Conservation (phyloP, 1,140 invertebrate species). For the Paramacrobiotus metropolitanus region DNA sequence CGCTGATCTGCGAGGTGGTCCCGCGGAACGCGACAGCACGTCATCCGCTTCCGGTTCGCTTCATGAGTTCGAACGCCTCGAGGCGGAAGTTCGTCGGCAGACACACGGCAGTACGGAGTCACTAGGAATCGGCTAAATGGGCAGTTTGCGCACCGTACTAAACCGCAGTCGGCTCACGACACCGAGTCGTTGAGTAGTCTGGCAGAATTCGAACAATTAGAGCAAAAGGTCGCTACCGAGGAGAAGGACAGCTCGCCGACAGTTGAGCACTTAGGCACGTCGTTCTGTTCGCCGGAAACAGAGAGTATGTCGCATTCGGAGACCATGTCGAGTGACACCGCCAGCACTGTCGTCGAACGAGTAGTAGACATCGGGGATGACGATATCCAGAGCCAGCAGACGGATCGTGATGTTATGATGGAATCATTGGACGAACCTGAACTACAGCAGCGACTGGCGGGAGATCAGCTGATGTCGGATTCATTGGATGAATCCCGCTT, state of each 20-base stretch:
- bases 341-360: conserved; percentile 1
- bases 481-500: not conserved
- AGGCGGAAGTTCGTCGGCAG: too few relatives aligned
- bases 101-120: too few relatives aligned
- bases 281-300: not conserved
- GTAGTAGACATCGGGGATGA: not conserved
- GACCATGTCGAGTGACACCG: not conserved
- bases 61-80: not conserved
- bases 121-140: too few relatives aligned
- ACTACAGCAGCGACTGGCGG: not conserved
- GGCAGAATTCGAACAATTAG: not conserved
- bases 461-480: not conserved
- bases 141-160: too few relatives aligned
- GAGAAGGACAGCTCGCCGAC: not conserved
- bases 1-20: not conserved
- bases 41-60: not conserved
- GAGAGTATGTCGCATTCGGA: not conserved
- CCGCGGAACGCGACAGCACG: not conserved
- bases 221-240: not conserved
- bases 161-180: too few relatives aligned
- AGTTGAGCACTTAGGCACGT: not conserved
- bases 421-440: not conserved
- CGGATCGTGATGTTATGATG: not conserved
- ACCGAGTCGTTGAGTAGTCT: not conserved
- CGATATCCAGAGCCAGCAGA: not conserved